These are phyloP conservation scores for Microctonus hyperodae DNA, from an alignment of 2,888 invertebrate genomes.

Conservation along the genomic window DNA sequence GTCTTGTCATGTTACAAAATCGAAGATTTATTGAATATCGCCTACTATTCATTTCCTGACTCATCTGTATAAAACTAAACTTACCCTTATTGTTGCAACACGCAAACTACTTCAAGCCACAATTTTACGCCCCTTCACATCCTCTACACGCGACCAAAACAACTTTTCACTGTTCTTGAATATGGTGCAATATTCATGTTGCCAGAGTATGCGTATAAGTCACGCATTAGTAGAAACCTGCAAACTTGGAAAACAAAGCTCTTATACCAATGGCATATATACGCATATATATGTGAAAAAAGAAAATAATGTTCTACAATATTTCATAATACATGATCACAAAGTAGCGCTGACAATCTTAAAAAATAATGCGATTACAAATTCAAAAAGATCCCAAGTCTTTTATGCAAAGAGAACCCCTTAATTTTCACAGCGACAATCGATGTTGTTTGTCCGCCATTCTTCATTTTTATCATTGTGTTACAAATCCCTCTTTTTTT, in stretches of 20 bases:
- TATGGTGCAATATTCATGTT: background rate
- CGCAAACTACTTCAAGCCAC: background rate
- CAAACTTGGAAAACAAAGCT: background rate
- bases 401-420: background rate
- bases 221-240: conserved; percentile 9
- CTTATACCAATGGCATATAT: no score
- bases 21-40: background rate
- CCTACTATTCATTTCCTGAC: background rate
- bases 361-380: background rate
- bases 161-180: background rate
- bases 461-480: conserved; percentile 5
- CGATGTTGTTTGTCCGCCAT: background rate
- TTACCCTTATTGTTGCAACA: background rate
- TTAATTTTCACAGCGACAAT: conserved; percentile 2
- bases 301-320: background rate
- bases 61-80: background rate
- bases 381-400: background rate
- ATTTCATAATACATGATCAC: background rate
- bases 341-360: background rate
- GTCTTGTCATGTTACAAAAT: background rate
- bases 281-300: no score
- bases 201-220: conserved; percentile 1
- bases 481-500: background rate
- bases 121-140: background rate
- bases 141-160: background rate